Conservation (phyloP, 1,140 invertebrate species). For the Drosophila sturtevanti region DNA sequence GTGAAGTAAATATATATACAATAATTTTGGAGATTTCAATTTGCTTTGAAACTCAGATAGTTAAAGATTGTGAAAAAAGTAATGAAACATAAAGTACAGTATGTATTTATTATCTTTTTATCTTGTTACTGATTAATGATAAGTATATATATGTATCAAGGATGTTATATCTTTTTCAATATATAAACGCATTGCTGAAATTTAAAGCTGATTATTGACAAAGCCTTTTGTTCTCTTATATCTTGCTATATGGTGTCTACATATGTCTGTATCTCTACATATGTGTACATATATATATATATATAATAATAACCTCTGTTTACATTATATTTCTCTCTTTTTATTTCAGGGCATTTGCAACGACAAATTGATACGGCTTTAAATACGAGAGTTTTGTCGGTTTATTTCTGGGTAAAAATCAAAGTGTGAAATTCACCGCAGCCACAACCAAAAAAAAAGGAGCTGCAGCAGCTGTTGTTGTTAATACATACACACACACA, state of each 20-base stretch:
- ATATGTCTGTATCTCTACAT: too few species aligned
- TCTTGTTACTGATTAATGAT: too few species aligned
- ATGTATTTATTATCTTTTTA: too few species aligned
- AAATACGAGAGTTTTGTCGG: constrained; percentile 32
- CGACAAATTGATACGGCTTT: constrained; percentile 48
- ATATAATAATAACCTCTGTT: constrained; percentile 25
- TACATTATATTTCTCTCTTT: constrained; percentile 11
- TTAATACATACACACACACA: constrained; percentile 1
- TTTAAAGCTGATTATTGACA: neutral
- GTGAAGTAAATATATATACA: too few species aligned
- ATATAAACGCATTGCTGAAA: constrained; percentile 1
- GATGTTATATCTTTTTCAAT: too few species aligned
- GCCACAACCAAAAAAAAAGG: constrained; percentile 23
- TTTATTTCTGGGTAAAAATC: constrained; percentile 37
- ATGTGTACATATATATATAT: constrained; percentile 6
- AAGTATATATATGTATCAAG: too few species aligned
- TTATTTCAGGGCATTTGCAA: constrained; percentile 40
- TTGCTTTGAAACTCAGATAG: too few species aligned
- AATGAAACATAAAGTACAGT: too few species aligned
- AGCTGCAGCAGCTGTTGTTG: constrained; percentile 7
- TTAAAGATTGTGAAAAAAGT: too few species aligned
- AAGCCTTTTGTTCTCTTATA: constrained; percentile 5
- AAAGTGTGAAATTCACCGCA: constrained; percentile 54
- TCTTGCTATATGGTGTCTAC: neutral
- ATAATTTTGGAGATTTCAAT: too few species aligned